Evolutionary conservation across 1,140 invertebrate species (phyloP).

Genomic region (Rhizoglyphus robini): DNA sequence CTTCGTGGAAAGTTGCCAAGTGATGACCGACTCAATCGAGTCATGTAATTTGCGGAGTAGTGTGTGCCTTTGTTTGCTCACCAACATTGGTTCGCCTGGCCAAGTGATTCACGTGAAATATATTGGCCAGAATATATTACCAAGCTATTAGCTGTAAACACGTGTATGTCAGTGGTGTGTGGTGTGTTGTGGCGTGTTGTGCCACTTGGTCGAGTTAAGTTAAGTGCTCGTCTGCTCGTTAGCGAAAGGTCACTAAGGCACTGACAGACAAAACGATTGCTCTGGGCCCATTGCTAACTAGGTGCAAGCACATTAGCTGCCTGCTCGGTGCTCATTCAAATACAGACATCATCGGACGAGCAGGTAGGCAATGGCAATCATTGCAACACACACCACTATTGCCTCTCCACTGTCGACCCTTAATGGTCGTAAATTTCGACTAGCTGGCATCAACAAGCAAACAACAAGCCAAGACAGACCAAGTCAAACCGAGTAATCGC

Average conservation of each 20-base stretch:
- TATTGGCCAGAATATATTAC: not conserved
- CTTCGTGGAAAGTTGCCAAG: not conserved
- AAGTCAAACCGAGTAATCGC: not conserved
- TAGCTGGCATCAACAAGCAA: not conserved
- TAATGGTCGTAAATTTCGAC: slow-evolving; percentile 6
- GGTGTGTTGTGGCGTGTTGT: not conserved
- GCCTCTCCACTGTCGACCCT: not conserved
- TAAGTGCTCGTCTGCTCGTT: too few species aligned
- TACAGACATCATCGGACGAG: not conserved
- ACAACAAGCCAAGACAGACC: not conserved
- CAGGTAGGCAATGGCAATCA: not conserved
- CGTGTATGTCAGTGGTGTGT: not conserved
- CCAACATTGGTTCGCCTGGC: not conserved
- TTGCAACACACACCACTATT: not conserved
- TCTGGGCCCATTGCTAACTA: not conserved
- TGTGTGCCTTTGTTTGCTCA: not conserved
- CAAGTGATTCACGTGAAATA: slow-evolving; percentile 1
- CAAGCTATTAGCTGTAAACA: not conserved
- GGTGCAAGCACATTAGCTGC: slow-evolving; percentile 8
- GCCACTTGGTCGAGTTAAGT: too few species aligned
- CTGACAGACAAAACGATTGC: not conserved
- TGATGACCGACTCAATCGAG: not conserved
- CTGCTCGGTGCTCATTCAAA: not conserved
- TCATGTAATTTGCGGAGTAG: not conserved
- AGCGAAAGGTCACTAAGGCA: not conserved